phyloP scores from a whole-genome alignment of 2,888 invertebrate genomes.

The Campoplex nolae region DNA sequence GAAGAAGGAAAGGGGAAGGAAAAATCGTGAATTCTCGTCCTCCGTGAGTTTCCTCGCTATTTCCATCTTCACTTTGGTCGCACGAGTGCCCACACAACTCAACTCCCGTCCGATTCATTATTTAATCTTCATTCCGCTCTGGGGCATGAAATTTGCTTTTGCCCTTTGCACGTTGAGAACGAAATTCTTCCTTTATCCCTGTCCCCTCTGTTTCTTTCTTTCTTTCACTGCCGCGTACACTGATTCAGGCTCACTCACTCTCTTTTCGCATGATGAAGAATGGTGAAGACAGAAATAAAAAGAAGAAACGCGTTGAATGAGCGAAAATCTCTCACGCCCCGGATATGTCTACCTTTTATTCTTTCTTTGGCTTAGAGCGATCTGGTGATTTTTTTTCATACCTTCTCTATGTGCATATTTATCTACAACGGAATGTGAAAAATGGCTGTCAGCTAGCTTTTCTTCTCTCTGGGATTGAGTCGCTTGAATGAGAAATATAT shows the following conservation, averaged over 20 bases:
- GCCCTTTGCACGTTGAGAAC: slow-evolving; percentile 43
- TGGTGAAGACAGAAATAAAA: slow-evolving; percentile 1
- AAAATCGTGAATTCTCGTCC: slow-evolving; percentile 44
- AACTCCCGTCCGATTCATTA: slow-evolving; percentile 58
- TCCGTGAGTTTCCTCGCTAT: slow-evolving; percentile 51
- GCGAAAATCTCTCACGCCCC: slow-evolving; percentile 44
- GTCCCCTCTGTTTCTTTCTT: not conserved
- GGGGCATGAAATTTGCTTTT: slow-evolving; percentile 62
- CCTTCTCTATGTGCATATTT: slow-evolving; percentile 8
- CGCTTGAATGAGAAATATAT: slow-evolving; percentile 30
- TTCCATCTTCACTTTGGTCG: slow-evolving; percentile 53
- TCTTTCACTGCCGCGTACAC: slow-evolving; percentile 14
- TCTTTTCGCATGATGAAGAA: slow-evolving; percentile 9
- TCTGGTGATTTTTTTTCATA: slow-evolving; percentile 17
- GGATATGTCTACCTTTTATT: slow-evolving; percentile 56
- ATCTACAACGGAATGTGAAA: slow-evolving; percentile 12
- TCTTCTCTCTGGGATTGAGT: slow-evolving; percentile 34
- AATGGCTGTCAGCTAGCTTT: slow-evolving; percentile 43
- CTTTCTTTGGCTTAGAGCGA: slow-evolving; percentile 45
- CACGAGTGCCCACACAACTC: slow-evolving; percentile 44
- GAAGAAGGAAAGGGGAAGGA: slow-evolving; percentile 18
- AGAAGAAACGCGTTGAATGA: slow-evolving; percentile 38
- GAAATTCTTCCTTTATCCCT: slow-evolving; percentile 24
- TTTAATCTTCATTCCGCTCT: slow-evolving; percentile 69
- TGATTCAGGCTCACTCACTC: slow-evolving; percentile 40